A percentile compares a stretch with the other conserved stretches of the same genome.
Evolutionary conservation across 2,113 vertebrate genomes (phyloP).

Genomic region (Pteronura brasiliensis): DNA sequence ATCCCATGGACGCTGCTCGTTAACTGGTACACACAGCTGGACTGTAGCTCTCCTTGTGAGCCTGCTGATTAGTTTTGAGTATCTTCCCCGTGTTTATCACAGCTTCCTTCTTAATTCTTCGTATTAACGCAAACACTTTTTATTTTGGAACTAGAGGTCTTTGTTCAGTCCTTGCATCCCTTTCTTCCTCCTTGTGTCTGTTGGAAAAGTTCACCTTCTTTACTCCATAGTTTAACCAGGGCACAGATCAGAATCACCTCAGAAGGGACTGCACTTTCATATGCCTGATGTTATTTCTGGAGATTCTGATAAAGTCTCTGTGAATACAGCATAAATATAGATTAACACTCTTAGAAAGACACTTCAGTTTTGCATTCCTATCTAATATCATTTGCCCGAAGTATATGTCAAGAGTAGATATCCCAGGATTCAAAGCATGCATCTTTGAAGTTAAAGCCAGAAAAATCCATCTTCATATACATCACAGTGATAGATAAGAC

Average conservation of each 20-base stretch:
- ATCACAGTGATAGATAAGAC: background rate
- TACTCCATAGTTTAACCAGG: background rate
- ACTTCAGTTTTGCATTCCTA: background rate
- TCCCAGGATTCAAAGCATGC: background rate
- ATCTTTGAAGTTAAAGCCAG: background rate
- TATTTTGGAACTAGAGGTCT: background rate
- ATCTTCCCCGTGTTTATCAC: rapidly evolving
- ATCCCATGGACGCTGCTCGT: rapidly evolving
- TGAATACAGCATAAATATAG: background rate
- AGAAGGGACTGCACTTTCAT: rapidly evolving
- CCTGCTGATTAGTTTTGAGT: too few relatives aligned
- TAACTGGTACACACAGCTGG: rapidly evolving
- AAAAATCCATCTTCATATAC: background rate
- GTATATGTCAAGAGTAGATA: background rate
- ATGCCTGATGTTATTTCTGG: background rate
- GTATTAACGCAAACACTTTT: background rate
- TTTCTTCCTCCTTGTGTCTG: background rate
- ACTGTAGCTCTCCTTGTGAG: background rate
- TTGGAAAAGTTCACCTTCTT: background rate
- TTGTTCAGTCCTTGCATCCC: background rate
- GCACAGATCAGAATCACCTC: background rate
- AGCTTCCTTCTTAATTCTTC: background rate
- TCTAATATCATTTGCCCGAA: background rate
- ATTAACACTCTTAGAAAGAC: background rate
- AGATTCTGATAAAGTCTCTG: background rate